Conservation (phyloP, 2,888 invertebrate genomes). For the Monochamus alternatus region DNA sequence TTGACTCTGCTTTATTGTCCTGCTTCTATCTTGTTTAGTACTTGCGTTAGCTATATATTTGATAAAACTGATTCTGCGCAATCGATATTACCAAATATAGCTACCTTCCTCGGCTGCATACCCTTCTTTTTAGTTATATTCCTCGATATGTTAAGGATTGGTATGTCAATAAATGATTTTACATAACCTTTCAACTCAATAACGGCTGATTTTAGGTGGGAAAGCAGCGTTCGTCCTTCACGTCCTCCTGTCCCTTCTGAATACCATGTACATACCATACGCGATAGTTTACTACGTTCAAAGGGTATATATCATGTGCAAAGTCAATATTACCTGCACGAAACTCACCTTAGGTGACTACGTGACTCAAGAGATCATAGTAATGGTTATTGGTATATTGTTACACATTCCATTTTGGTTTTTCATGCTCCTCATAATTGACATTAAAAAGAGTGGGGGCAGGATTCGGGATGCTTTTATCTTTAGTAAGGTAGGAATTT, state of each 20-base stretch:
- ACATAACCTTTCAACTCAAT: no score
- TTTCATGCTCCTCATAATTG: conserved; percentile 77
- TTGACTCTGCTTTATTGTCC: conserved; percentile 83
- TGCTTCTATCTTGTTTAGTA: conserved; percentile 83
- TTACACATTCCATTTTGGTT: conserved; percentile 81
- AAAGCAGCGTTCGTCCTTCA: conserved; percentile 81
- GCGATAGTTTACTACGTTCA: conserved; percentile 88
- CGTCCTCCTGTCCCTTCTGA: conserved; percentile 80
- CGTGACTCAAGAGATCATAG: conserved; percentile 81
- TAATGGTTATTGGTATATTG: conserved; percentile 78
- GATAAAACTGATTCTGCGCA: conserved; percentile 88
- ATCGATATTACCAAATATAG: conserved; percentile 84
- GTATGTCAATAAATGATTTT: conserved; percentile 69
- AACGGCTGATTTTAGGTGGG: conserved; percentile 72
- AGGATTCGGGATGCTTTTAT: conserved; percentile 73
- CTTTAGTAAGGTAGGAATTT: conserved; percentile 62
- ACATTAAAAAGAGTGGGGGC: conserved; percentile 80
- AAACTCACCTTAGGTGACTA: conserved; percentile 78
- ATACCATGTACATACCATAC: conserved; percentile 88
- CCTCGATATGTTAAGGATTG: conserved; percentile 81
- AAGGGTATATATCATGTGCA: conserved; percentile 82
- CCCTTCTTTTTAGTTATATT: conserved; percentile 83
- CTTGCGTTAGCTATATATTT: conserved; percentile 85
- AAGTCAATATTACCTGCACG: conserved; percentile 79
- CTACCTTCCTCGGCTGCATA: conserved; percentile 82